These are phyloP conservation scores for Ostrea denselamellosa DNA, from an alignment of 1,140 invertebrate genomes.

Conservation along the genomic window DNA sequence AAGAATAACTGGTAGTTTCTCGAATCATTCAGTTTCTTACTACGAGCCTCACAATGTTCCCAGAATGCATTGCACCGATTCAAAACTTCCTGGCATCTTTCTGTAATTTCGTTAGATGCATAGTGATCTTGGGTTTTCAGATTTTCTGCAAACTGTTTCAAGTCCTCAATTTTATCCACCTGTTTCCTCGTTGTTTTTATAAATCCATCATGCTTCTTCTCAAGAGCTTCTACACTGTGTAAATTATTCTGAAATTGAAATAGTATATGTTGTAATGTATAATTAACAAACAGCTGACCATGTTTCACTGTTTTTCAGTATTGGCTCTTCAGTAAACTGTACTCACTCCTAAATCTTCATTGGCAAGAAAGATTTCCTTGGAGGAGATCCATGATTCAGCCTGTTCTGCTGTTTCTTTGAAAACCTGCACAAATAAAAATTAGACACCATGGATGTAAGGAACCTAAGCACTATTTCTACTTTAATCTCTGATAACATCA, in stretches of 20 bases:
- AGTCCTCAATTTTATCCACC: slow-evolving; percentile 93
- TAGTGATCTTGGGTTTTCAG: slow-evolving; percentile 96
- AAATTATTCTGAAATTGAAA: slow-evolving; percentile 85
- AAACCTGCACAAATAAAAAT: slow-evolving; percentile 67
- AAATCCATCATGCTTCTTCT: slow-evolving; percentile 99
- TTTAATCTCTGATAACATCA: no score
- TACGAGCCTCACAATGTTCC: slow-evolving; percentile 88
- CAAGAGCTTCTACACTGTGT: slow-evolving; percentile 96
- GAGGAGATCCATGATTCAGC: slow-evolving; percentile 98
- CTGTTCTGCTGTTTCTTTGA: slow-evolving; percentile 93
- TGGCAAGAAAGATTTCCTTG: slow-evolving; percentile 97
- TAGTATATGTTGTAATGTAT: background rate
- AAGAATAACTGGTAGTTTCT: slow-evolving; percentile 97
- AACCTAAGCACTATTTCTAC: no score
- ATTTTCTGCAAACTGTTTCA: slow-evolving; percentile 97
- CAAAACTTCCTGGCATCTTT: slow-evolving; percentile 88
- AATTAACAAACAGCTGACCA: background rate
- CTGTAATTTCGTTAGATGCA: slow-evolving; percentile 96
- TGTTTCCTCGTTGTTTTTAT: slow-evolving; percentile 98
- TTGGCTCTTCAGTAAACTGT: background rate
- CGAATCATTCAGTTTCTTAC: slow-evolving; percentile 92
- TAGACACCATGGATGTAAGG: no score
- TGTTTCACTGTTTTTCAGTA: background rate
- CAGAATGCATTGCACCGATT: slow-evolving; percentile 91
- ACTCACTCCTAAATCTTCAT: slow-evolving; percentile 93